phyloP scores from a whole-genome alignment of 1,140 invertebrate species.

The Periplaneta americana region DNA sequence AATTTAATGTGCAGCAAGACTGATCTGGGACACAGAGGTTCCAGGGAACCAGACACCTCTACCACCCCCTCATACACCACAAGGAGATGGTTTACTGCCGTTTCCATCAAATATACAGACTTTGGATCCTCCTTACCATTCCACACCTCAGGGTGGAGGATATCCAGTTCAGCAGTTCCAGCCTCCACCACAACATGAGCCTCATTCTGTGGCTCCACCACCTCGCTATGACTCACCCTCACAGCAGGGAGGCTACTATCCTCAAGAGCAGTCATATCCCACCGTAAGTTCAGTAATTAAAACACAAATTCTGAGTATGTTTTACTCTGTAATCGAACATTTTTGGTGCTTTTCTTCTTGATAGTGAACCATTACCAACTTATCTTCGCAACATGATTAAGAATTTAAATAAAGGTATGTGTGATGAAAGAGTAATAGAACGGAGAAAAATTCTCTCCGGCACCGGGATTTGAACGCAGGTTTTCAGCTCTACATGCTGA shows the following conservation, averaged over 20 bases:
- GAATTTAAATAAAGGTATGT: too few species aligned
- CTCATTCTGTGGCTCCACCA: not conserved
- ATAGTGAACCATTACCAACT: too few species aligned
- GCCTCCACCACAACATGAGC: conserved; percentile 1
- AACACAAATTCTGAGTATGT: too few species aligned
- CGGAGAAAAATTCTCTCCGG: too few species aligned
- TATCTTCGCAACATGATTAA: not conserved
- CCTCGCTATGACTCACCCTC: conserved; percentile 2
- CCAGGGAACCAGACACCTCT: not conserved
- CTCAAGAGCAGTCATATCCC: not conserved
- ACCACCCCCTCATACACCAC: not conserved
- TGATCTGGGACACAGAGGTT: conserved; percentile 2
- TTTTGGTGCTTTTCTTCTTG: too few species aligned
- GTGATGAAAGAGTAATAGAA: too few species aligned
- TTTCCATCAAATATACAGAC: not conserved
- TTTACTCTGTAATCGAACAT: too few species aligned
- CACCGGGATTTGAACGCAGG: too few species aligned
- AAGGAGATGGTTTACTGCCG: not conserved
- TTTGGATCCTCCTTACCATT: not conserved
- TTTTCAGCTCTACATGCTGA: too few species aligned
- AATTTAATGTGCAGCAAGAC: not conserved
- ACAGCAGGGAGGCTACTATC: not conserved
- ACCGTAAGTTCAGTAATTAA: too few species aligned
- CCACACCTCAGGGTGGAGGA: not conserved
- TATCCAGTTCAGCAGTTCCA: not conserved